phyloP scores from a whole-genome alignment of 2,113 vertebrate species.

The Amia ocellicauda region DNA sequence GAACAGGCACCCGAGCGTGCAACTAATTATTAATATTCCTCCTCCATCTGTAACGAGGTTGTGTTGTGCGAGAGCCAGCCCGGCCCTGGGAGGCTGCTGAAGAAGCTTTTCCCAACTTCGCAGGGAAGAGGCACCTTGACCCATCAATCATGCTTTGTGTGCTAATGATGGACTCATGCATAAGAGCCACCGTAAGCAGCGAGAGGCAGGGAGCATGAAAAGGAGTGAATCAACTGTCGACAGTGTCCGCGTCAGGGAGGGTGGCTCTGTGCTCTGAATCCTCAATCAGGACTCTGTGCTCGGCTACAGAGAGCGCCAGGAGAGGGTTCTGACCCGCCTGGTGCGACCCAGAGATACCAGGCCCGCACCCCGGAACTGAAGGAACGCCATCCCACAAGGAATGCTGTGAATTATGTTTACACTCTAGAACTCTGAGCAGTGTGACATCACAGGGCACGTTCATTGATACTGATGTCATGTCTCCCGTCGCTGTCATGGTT shows the following conservation, averaged over 20 bases:
- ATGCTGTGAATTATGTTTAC: too few relatives aligned
- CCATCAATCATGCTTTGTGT: slow-evolving; percentile 73
- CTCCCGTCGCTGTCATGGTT: too few relatives aligned
- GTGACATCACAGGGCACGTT: background rate
- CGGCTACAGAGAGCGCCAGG: slow-evolving; percentile 10
- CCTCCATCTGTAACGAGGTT: slow-evolving; percentile 55
- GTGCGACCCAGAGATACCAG: too few relatives aligned
- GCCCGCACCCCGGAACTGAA: too few relatives aligned
- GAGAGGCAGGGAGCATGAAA: slow-evolving; percentile 63
- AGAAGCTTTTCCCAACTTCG: slow-evolving; percentile 57
- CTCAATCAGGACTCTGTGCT: slow-evolving; percentile 58
- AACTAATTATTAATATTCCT: slow-evolving; percentile 44
- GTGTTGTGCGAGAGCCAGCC: slow-evolving; percentile 39
- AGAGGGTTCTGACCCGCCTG: too few relatives aligned
- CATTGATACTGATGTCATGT: slow-evolving; percentile 29
- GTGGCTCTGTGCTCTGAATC: slow-evolving; percentile 70
- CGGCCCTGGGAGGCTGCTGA: slow-evolving; percentile 45
- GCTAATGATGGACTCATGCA: slow-evolving; percentile 66
- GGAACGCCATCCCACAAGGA: too few relatives aligned
- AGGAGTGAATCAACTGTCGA: slow-evolving; percentile 67
- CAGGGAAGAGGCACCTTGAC: slow-evolving; percentile 47
- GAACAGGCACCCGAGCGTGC: slow-evolving; percentile 45
- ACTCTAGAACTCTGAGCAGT: too few relatives aligned
- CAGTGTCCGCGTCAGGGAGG: slow-evolving; percentile 54
- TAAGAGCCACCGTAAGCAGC: slow-evolving; percentile 52